Percentiles rank a stretch among this genome's conserved stretches.
phyloP scores from a whole-genome alignment of 2,113 vertebrate species.

The Hipposideros armiger region DNA sequence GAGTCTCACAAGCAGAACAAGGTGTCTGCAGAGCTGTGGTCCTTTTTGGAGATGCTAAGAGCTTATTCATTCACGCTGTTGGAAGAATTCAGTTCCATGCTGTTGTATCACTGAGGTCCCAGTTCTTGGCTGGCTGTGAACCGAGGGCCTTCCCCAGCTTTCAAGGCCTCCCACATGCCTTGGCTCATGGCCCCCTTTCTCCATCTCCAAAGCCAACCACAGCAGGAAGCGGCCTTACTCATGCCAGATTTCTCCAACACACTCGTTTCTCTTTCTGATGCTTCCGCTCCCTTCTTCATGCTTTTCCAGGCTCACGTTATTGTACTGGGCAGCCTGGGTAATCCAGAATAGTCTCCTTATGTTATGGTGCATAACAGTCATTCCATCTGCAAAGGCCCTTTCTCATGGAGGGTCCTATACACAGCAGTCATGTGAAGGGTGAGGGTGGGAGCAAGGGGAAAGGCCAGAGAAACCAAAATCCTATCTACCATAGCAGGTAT shows the following conservation, averaged over 20 bases:
- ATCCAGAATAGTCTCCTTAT: neutral
- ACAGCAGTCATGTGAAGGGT: too few species aligned
- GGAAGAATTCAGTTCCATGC: neutral
- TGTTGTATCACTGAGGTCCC: accelerated
- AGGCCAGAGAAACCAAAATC: neutral
- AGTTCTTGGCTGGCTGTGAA: neutral
- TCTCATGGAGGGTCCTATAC: neutral
- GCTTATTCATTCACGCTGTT: neutral
- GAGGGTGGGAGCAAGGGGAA: accelerated
- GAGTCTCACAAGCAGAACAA: neutral
- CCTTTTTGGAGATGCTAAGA: neutral
- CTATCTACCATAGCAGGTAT: neutral
- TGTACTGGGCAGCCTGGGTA: neutral
- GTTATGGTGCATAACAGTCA: neutral
- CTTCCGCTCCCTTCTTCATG: neutral
- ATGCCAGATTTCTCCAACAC: neutral
- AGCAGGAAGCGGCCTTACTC: neutral
- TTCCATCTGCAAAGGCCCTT: neutral
- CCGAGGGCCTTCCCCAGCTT: neutral
- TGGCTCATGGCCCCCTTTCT: neutral
- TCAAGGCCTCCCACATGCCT: neutral
- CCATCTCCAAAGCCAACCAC: neutral
- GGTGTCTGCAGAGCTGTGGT: neutral
- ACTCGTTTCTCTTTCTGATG: neutral
- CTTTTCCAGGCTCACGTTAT: neutral